These are phyloP conservation scores for Formica selysi DNA, from an alignment of 1,140 invertebrate genomes.

Conservation along the genomic window DNA sequence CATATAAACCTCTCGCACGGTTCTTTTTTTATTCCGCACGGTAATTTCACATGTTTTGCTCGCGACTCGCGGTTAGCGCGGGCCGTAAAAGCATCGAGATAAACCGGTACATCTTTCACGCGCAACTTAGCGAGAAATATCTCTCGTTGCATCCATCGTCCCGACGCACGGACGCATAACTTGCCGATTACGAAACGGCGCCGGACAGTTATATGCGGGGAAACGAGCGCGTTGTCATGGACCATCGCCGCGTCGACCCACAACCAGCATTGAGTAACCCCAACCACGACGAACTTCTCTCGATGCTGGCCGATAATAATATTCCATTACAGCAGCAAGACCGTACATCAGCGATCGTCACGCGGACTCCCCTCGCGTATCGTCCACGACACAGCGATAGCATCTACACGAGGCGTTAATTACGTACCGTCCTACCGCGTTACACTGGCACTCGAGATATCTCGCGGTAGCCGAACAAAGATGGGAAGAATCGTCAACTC, in stretches of 20 bases:
- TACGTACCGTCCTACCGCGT: constrained; percentile 85
- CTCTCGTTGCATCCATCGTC: constrained; percentile 48
- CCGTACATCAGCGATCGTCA: constrained; percentile 85
- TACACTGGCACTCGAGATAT: constrained; percentile 82
- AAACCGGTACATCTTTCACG: constrained; percentile 69
- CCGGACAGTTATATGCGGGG: constrained; percentile 21
- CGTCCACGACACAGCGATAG: constrained; percentile 79
- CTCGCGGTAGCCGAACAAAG: constrained; percentile 52
- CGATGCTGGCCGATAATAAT: constrained; percentile 86
- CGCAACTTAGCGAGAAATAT: constrained; percentile 52
- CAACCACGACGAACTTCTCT: constrained; percentile 73
- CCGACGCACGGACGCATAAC: constrained; percentile 58
- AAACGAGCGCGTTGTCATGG: constrained; percentile 23
- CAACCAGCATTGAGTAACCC: constrained; percentile 80
- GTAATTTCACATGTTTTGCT: constrained; percentile 61
- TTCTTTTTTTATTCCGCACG: constrained; percentile 54
- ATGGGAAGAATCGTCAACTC: constrained; percentile 40
- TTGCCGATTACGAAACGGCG: constrained; percentile 42
- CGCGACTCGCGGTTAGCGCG: constrained; percentile 50
- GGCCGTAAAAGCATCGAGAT: constrained; percentile 66
- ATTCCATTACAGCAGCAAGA: constrained; percentile 84
- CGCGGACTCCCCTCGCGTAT: constrained; percentile 80
- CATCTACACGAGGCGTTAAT: constrained; percentile 86
- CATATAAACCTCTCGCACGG: constrained; percentile 33
- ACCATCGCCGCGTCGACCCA: constrained; percentile 46